Base-by-base conservation (phyloP, 2,888 invertebrate species). In the Ectemnius lituratus region DNA sequence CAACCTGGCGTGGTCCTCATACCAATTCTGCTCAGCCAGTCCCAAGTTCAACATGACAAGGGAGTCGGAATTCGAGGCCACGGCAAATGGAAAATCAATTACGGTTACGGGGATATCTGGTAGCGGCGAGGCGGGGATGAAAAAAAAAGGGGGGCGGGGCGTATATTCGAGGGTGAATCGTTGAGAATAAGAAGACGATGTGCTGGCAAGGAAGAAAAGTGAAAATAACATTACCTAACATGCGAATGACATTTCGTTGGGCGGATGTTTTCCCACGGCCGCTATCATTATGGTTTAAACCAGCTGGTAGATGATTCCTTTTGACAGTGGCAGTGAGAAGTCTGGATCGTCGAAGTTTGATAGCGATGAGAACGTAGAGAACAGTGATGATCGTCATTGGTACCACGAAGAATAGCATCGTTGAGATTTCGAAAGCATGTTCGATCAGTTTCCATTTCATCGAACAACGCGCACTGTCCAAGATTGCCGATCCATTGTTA, bases 241-340 rank as follows among this genome's bases (percentile, higher is more conserved):
- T 96, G 88, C 95, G 93, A 83, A 96, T 95, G 79, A 96, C 96
- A 76, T 90, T 90, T 60, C 85, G 85, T 94, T 92, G 86, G 91
- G 94, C 88, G 93, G 94, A 62, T 91, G 92, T 14, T 92, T 85
- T 88, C 2, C 84, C 79, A 52, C 85, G 83, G 3, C 82, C 83
- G 59, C 84, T 86, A 59, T 90, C 93, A 57, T 93, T 92, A 61
- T 93, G 92, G 71, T 93, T 93, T 63, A 93, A 92, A 66, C 92
- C 91, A 63, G 92, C 92, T n/a, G 93, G 92, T 67, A 92, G 91
- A 0, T 92, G 93, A 90, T 88, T 88, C 70, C 94, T 92, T 80
- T 94, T 94, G 59, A 92, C 89, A 61, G 92, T 89, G 1, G 93
- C 93, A 77, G 85, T 83, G 46, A 89, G 76, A 27, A 88, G 76